A percentile compares a stretch with the other conserved stretches of the same genome.
phyloP scores from a whole-genome alignment of 2,888 invertebrate species.

The Nowickia ferox region DNA sequence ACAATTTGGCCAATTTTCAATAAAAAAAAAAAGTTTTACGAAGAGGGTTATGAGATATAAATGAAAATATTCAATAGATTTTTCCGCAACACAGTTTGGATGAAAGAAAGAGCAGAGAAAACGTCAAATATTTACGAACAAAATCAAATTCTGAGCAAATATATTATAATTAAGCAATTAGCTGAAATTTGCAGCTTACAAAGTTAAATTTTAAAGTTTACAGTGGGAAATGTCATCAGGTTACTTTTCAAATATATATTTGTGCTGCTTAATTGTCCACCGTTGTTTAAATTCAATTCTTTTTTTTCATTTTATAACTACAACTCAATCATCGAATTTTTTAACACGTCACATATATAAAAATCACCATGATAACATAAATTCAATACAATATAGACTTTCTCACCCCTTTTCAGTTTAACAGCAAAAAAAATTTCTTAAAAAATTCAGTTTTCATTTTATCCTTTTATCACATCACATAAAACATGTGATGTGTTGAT shows the following conservation, averaged over 20 bases:
- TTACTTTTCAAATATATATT: too few relatives aligned
- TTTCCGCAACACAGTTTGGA: slow-evolving; percentile 1
- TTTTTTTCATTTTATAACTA: slow-evolving; percentile 49
- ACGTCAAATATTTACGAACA: too few relatives aligned
- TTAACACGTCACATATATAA: slow-evolving; percentile 69
- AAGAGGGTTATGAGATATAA: slow-evolving; percentile 67
- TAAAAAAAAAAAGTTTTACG: slow-evolving; percentile 46
- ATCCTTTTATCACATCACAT: slow-evolving; percentile 68
- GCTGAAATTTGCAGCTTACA: too few relatives aligned
- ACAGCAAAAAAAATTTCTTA: slow-evolving; percentile 18
- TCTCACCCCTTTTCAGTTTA: slow-evolving; percentile 39
- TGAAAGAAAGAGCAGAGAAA: neutral
- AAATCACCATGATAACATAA: slow-evolving; percentile 66
- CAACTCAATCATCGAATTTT: slow-evolving; percentile 74
- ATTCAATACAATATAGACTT: slow-evolving; percentile 63
- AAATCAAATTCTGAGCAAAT: too few relatives aligned
- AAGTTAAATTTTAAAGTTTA: too few relatives aligned
- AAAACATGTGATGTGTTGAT: slow-evolving; percentile 66
- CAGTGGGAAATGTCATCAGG: neutral
- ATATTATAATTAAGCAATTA: too few relatives aligned
- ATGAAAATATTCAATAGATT: slow-evolving; percentile 61
- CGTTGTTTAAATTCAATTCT: slow-evolving; percentile 16
- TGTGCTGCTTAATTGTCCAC: slow-evolving; percentile 1
- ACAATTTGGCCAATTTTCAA: slow-evolving; percentile 81
- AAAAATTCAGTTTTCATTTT: slow-evolving; percentile 51